phyloP scores from a whole-genome alignment of 53 echinoderm and acorn worm genomes.

The Luidia sarsii region DNA sequence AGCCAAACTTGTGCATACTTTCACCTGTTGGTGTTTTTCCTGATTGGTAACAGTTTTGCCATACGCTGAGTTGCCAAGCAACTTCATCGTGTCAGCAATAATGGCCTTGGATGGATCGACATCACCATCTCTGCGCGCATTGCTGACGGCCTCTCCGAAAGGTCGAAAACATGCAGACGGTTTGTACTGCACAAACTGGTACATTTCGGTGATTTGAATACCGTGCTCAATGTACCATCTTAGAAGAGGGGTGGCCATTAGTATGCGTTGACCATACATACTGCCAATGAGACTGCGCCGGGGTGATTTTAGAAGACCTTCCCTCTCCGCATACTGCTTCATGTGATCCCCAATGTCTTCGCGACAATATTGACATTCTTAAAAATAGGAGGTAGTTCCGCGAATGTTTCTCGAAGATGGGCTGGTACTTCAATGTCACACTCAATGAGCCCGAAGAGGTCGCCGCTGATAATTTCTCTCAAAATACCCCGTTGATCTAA shows the following conservation, averaged over 20 bases:
- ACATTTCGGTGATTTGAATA: too few species aligned
- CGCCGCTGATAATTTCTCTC: neutral
- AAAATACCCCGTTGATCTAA: too few species aligned
- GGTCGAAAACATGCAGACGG: too few species aligned
- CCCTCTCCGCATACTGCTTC: neutral
- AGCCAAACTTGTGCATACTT: neutral
- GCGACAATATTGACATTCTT: slow-evolving; percentile 38
- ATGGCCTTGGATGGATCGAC: slow-evolving; percentile 22
- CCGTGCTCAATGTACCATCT: slow-evolving; percentile 57
- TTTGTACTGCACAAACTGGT: too few species aligned
- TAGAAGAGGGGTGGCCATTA: slow-evolving; percentile 42
- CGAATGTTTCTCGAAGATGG: slow-evolving; percentile 9
- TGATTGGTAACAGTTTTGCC: slow-evolving; percentile 51
- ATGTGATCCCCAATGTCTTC: slow-evolving; percentile 4
- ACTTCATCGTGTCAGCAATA: slow-evolving; percentile 66
- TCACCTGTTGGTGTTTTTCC: slow-evolving; percentile 8
- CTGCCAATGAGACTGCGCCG: slow-evolving; percentile 32
- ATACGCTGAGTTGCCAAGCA: slow-evolving; percentile 66
- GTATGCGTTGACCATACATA: slow-evolving; percentile 41
- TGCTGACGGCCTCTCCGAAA: slow-evolving; percentile 54
- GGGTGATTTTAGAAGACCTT: neutral
- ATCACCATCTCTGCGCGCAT: slow-evolving; percentile 49
- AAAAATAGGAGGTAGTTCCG: slow-evolving; percentile 56
- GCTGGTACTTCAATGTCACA: slow-evolving; percentile 55
- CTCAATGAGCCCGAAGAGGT: too few species aligned